These are phyloP conservation scores for Eonycteris spelaea DNA, from an alignment of 2,113 vertebrate species.

Conservation along the genomic window DNA sequence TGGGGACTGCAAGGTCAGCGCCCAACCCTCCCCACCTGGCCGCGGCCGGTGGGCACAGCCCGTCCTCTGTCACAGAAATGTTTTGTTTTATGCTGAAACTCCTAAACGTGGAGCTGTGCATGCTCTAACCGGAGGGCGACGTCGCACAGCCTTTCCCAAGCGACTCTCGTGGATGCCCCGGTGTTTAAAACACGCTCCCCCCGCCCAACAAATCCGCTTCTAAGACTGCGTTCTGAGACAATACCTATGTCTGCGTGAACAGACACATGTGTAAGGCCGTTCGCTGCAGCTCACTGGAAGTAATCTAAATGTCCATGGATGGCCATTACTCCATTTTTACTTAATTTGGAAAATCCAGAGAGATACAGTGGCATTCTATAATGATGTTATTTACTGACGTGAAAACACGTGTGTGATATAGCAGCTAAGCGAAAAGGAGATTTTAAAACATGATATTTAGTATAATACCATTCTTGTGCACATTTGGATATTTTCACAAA, in stretches of 20 bases:
- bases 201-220: neutral
- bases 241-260: neutral
- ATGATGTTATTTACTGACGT: neutral
- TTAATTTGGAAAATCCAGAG: neutral
- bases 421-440: neutral
- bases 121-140: neutral
- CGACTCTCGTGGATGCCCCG: neutral
- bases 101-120: neutral
- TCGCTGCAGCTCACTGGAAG: neutral
- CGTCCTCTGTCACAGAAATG: neutral
- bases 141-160: neutral
- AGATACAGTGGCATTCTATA: rapidly evolving
- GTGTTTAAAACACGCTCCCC: neutral
- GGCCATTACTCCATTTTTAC: neutral
- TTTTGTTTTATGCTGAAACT: neutral
- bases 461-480: too few species aligned
- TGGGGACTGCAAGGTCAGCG: neutral
- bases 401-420: neutral
- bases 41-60: rapidly evolving
- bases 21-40: rapidly evolving
- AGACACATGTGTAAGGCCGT: rapidly evolving
- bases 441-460: rapidly evolving
- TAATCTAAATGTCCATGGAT: neutral
- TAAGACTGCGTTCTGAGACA: neutral
- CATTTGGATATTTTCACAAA: neutral